Base-by-base conservation (phyloP, 2,113 vertebrate species). In the Carollia perspicillata region DNA sequence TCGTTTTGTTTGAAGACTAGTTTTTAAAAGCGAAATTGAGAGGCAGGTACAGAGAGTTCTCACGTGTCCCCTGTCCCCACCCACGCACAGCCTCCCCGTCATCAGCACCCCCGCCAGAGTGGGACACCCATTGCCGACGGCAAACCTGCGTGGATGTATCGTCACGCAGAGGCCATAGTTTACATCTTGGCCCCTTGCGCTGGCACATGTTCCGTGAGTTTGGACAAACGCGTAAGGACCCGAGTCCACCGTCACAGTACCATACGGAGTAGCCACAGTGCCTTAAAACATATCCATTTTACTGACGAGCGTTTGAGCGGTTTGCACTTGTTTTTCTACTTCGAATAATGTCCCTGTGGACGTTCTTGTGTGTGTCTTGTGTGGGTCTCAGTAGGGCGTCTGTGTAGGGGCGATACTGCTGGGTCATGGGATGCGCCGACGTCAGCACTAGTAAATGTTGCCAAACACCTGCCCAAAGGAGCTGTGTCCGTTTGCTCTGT, bases 401-500 rank as follows among this genome's bases (percentile, higher is more conserved):
- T 5, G 0, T 5, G 20, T 12, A 5, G 30, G 12, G 33, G 35
- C 33, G 3, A 20, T 12, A 26, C 14, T 17, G 44, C 74, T 49
- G 51, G 58, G 16, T n/a, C 23, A 12, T 0, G 2, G 40, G n/a
- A 6, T 22, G 1, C 30, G 16, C 22, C 0, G 26, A 0, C 33
- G 17, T 87, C 26, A 33, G 8, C 71, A 2, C 28, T 4, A n/a
- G 58, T 20, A 28, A 28, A 68, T n/a, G 20, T 20, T 28, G 8
- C 66, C 35, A 6, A 8, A 20, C 3, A 1, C 11, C 5, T 42
- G 11, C 65, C 60, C 68, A 35, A 17, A 69, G 60, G 1, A 5
- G 0, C 4, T 33, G 16, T 8, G 0, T 44, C 58, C 0, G 2
- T 22, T 37, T 53, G 28, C 22, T 8, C 26, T 26, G 44, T 26